These are phyloP conservation scores for Sphaerodactylus townsendi DNA, from an alignment of 2,113 vertebrate species.

Conservation along the genomic window DNA sequence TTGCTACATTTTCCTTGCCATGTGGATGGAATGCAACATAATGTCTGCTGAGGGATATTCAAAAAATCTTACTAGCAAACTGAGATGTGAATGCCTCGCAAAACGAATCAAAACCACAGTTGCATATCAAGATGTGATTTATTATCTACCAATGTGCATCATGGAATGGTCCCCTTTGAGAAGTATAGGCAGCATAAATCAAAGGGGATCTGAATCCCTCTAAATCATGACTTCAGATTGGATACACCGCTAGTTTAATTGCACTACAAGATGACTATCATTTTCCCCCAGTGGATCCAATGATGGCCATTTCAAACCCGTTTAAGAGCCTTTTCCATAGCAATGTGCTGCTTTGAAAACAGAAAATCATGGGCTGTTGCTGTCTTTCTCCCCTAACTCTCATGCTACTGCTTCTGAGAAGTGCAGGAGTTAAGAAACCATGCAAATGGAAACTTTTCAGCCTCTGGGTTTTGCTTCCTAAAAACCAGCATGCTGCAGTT, in stretches of 20 bases:
- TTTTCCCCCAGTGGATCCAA: neutral
- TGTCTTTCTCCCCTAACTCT: neutral
- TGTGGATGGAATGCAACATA: no score
- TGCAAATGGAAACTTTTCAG: neutral
- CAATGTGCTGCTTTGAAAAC: neutral
- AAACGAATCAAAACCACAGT: neutral
- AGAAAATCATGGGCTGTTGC: neutral
- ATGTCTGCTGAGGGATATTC: no score
- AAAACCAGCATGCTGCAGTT: slow-evolving; percentile 20
- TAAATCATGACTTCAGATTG: neutral
- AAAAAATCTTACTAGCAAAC: no score
- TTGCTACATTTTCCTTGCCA: no score
- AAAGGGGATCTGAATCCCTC: neutral
- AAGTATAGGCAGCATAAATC: neutral
- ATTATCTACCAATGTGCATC: neutral
- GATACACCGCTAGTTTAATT: neutral
- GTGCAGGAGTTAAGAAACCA: neutral
- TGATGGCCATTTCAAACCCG: neutral
- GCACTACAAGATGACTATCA: neutral
- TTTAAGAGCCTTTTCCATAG: neutral
- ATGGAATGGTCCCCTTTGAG: neutral
- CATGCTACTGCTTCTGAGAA: neutral
- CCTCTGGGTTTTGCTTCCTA: slow-evolving; percentile 10
- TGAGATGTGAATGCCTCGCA: neutral
- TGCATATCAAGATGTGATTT: neutral